phyloP scores from a whole-genome alignment of 2,113 vertebrate genomes.

The Diadophis punctatus region DNA sequence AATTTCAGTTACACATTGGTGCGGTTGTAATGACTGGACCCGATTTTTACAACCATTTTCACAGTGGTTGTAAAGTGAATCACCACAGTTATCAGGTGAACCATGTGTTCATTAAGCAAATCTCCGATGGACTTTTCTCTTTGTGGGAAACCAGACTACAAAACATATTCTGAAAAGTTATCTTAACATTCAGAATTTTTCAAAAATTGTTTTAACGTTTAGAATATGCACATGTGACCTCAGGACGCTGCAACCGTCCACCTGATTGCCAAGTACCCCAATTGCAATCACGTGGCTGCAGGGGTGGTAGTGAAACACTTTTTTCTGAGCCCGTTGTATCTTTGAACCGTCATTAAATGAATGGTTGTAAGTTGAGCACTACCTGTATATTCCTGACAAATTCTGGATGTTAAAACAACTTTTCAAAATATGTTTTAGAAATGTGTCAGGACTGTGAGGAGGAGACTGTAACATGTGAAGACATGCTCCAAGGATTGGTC shows the following conservation, averaged over 20 bases:
- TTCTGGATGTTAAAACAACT: neutral
- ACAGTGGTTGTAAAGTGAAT: neutral
- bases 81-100: neutral
- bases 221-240: too few relatives aligned
- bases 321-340: neutral
- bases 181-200: too few relatives aligned
- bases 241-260: neutral
- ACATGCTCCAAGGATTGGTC: neutral
- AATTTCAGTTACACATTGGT: neutral
- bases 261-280: neutral
- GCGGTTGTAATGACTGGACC: neutral
- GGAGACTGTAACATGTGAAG: neutral
- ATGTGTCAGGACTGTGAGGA: neutral
- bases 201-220: too few relatives aligned
- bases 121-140: neutral
- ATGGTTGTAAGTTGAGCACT: neutral
- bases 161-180: too few relatives aligned
- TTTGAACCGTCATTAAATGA: too few relatives aligned
- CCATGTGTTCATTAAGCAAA: neutral
- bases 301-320: neutral
- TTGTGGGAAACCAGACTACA: too few relatives aligned
- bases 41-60: neutral
- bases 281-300: neutral
- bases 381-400: neutral
- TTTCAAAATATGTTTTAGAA: neutral